Conservation (phyloP, 2,113 vertebrate species). For the Puffinus mauretanicus region DNA sequence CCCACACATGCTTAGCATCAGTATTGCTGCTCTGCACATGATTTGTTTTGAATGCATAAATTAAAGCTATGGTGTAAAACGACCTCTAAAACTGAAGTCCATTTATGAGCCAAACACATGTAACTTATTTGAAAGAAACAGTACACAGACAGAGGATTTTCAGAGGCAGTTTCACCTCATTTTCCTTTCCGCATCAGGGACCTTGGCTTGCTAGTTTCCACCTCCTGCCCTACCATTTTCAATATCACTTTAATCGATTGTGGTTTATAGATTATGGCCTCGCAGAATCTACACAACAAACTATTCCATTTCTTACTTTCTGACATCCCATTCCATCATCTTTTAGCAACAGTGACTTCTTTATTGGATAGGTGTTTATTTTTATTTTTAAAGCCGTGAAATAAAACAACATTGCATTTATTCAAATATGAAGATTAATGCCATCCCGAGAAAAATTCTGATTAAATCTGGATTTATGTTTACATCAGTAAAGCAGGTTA, state of each 20-base stretch:
- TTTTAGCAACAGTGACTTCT: constrained; percentile 47
- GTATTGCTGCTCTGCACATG: neutral
- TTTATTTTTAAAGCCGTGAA: constrained; percentile 50
- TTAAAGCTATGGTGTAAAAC: constrained; percentile 23
- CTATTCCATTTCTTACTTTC: constrained; percentile 48
- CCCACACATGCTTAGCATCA: neutral
- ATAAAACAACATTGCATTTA: constrained; percentile 47
- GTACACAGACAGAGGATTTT: neutral
- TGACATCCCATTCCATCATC: constrained; percentile 62
- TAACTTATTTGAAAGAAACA: constrained; percentile 9
- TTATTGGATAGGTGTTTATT: constrained; percentile 52
- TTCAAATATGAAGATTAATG: constrained; percentile 63
- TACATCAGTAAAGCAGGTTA: constrained; percentile 36
- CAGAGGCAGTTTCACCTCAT: constrained; percentile 5
- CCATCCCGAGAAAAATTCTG: constrained; percentile 2
- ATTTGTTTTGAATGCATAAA: constrained; percentile 44
- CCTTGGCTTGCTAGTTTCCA: neutral
- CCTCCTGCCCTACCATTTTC: constrained; percentile 22
- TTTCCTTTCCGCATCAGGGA: constrained; percentile 11
- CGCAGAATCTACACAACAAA: constrained; percentile 8
- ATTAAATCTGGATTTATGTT: constrained; percentile 70
- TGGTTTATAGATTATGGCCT: constrained; percentile 51
- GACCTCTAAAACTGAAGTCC: neutral
- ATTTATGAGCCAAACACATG: constrained; percentile 16
- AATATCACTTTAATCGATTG: constrained; percentile 36